A percentile compares a stretch with the other conserved stretches of the same genome.
Conservation (phyloP, 2,888 invertebrate species). For the Chrysolina americana region DNA sequence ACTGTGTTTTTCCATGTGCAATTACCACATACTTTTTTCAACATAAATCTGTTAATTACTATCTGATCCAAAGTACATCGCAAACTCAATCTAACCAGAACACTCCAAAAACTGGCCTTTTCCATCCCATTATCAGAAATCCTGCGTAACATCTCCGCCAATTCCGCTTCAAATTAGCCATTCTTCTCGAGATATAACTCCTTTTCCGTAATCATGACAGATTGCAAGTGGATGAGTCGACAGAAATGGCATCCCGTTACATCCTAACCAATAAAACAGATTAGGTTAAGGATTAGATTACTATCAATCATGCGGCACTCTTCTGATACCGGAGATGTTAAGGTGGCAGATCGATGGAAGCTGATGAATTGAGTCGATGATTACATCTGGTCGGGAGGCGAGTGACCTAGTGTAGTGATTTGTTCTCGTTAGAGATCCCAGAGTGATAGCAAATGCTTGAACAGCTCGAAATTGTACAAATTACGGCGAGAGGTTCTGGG, state of each 20-base stretch:
- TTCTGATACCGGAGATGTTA: constrained; percentile 37
- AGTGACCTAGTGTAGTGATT: constrained; percentile 8
- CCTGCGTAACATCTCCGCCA: background rate
- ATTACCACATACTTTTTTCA: too few relatives aligned
- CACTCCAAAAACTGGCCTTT: too few relatives aligned
- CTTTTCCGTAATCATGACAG: constrained; percentile 61
- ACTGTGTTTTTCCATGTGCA: too few relatives aligned
- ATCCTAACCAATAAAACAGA: constrained; percentile 46
- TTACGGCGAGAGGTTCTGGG: too few relatives aligned
- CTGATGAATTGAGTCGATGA: constrained; percentile 16
- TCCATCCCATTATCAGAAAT: background rate
- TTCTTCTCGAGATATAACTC: constrained; percentile 53
- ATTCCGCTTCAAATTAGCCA: constrained; percentile 54
- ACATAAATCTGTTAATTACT: too few relatives aligned
- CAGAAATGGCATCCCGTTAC: constrained; percentile 52
- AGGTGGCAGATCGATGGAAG: constrained; percentile 26
- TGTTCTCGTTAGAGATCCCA: background rate
- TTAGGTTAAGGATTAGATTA: constrained; percentile 46
- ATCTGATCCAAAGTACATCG: too few relatives aligned
- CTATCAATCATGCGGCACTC: constrained; percentile 43
- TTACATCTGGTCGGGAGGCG: constrained; percentile 14
- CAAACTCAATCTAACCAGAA: too few relatives aligned
- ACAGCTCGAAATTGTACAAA: background rate
- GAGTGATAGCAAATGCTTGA: background rate
- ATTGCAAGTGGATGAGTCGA: constrained; percentile 58